phyloP scores from a whole-genome alignment of 2,888 invertebrate genomes.

The Sipunculus nudus region DNA sequence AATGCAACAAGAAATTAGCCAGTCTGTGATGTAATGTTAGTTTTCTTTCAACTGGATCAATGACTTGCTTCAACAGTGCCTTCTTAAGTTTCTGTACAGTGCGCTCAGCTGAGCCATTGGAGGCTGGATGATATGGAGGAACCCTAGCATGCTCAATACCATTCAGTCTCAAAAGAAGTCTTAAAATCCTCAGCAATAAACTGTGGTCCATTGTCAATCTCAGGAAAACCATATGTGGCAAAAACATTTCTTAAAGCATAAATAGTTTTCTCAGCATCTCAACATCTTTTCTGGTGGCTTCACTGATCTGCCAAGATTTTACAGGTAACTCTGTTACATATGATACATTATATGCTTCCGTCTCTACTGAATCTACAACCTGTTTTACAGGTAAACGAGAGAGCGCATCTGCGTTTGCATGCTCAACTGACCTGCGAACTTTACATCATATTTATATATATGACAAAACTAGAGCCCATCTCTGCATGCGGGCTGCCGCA shows the following conservation, averaged over 20 bases:
- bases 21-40: background rate
- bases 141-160: background rate
- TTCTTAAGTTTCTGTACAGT: background rate
- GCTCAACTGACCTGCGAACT: constrained; percentile 40
- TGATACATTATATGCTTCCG: background rate
- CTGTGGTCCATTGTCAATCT: background rate
- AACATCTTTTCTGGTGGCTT: background rate
- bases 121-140: background rate
- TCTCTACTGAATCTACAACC: background rate
- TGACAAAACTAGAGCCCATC: constrained; percentile 45
- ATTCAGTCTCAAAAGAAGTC: background rate
- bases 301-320: background rate
- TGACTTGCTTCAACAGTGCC: background rate
- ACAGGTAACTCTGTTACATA: background rate
- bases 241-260: background rate
- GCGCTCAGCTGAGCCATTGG: background rate
- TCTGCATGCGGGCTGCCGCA: constrained; percentile 40
- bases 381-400: background rate
- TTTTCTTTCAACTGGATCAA: background rate
- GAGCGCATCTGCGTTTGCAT: constrained; percentile 48
- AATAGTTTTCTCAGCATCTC: background rate
- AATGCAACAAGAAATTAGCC: background rate
- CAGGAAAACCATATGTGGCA: background rate
- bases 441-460: constrained; percentile 53
- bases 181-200: background rate